Conservation (phyloP, 2,888 invertebrate species). For the Girardia tigrina region DNA sequence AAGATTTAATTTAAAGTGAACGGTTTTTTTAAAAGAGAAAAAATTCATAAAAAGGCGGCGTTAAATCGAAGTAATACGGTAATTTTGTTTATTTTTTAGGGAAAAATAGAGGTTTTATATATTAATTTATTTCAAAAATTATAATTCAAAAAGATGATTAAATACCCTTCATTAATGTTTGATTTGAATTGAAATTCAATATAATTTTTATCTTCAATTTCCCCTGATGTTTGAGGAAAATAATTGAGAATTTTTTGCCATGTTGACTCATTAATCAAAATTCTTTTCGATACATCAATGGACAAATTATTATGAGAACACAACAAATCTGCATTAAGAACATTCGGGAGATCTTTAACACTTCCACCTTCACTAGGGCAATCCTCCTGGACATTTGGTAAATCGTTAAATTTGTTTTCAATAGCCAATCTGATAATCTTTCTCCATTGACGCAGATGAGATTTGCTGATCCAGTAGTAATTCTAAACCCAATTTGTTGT, state of each 20-base stretch:
- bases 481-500: neutral
- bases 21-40: neutral
- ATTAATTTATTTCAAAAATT: no score
- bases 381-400: neutral
- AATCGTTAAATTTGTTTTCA: constrained; percentile 15
- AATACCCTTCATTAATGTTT: neutral
- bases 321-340: constrained; percentile 15
- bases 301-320: constrained; percentile 19
- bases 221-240: neutral
- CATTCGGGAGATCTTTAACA: neutral
- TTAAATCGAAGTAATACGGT: no score
- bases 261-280: neutral
- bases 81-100: no score
- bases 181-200: neutral
- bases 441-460: neutral
- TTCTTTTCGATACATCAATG: constrained; percentile 1
- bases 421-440: neutral
- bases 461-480: neutral
- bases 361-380: neutral
- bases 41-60: no score
- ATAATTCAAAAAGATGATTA: no score
- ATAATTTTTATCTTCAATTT: neutral
- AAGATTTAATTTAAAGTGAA: neutral
- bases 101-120: no score
- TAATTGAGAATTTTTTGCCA: constrained; percentile 13